These are phyloP conservation scores for Matsumurasca onukii DNA, from an alignment of 1,140 invertebrate genomes.

Conservation along the genomic window DNA sequence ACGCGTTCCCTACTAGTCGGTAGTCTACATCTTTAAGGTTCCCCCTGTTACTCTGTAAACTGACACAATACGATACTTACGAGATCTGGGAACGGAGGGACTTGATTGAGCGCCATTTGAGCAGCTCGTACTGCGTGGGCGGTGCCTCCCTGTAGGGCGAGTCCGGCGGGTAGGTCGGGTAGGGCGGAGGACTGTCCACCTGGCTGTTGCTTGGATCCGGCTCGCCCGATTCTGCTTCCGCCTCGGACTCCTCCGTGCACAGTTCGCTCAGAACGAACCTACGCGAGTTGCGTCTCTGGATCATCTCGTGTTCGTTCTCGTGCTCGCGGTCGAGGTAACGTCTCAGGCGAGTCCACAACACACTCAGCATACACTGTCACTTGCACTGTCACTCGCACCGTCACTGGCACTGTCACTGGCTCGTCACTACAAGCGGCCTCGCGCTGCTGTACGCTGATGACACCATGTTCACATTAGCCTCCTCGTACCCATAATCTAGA, in stretches of 20 bases:
- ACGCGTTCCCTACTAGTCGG: too few relatives aligned
- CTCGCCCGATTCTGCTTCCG: neutral
- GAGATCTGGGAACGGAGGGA: slow-evolving; percentile 39
- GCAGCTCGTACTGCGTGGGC: slow-evolving; percentile 38
- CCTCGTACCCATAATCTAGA: slow-evolving; percentile 1
- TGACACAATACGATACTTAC: too few relatives aligned
- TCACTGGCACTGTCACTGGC: too few relatives aligned
- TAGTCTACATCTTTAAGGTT: too few relatives aligned
- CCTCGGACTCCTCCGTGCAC: slow-evolving; percentile 45
- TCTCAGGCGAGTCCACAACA: neutral
- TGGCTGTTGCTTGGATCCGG: slow-evolving; percentile 35
- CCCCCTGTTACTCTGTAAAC: too few relatives aligned
- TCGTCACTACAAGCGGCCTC: too few relatives aligned
- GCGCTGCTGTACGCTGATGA: neutral
- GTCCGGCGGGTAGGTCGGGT: slow-evolving; percentile 39
- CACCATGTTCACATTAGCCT: neutral
- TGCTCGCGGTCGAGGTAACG: too few relatives aligned
- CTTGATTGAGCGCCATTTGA: slow-evolving; percentile 41
- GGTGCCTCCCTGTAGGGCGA: slow-evolving; percentile 38
- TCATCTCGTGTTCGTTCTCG: slow-evolving; percentile 36
- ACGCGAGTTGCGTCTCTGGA: slow-evolving; percentile 53
- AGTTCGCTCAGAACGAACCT: slow-evolving; percentile 65
- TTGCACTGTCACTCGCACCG: too few relatives aligned
- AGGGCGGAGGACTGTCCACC: neutral
- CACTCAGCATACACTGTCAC: slow-evolving; percentile 9